Conservation (phyloP, 2,113 vertebrate genomes). For the Rhea americana region DNA sequence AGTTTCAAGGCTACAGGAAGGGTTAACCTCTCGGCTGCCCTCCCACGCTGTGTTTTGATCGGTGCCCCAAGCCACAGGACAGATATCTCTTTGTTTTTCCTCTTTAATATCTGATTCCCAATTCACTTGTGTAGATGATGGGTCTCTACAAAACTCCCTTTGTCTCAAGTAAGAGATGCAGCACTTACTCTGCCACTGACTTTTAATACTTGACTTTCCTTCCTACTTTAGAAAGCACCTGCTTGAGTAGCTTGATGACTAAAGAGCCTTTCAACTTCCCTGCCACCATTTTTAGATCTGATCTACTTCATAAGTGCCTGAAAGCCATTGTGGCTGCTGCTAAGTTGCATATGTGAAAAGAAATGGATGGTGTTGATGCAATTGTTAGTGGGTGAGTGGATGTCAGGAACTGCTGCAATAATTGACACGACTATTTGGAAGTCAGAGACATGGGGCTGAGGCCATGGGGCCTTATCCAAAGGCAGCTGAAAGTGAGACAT, state of each 20-base stretch:
- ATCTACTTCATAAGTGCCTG: constrained; percentile 38
- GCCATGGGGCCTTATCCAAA: background rate
- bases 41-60: constrained; percentile 84
- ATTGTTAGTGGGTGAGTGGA: constrained; percentile 20
- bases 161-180: constrained; percentile 60
- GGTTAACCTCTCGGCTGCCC: constrained; percentile 63
- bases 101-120: constrained; percentile 84
- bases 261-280: constrained; percentile 47
- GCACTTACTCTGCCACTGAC: constrained; percentile 38
- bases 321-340: constrained; percentile 19
- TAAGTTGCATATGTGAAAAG: background rate
- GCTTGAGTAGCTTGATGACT: constrained; percentile 24
- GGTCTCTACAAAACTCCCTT: constrained; percentile 65
- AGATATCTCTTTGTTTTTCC: constrained; percentile 72
- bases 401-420: constrained; percentile 11
- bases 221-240: constrained; percentile 68
- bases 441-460: background rate
- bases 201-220: constrained; percentile 60
- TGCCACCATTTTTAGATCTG: constrained; percentile 36
- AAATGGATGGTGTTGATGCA: constrained; percentile 2
- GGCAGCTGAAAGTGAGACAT: background rate
- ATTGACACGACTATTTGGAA: background rate
- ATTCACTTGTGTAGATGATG: constrained; percentile 62
- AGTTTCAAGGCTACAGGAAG: constrained; percentile 45
- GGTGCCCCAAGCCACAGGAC: constrained; percentile 76